Conservation (phyloP, 2,113 vertebrate species). For the Muntiacus muntjak region DNA sequence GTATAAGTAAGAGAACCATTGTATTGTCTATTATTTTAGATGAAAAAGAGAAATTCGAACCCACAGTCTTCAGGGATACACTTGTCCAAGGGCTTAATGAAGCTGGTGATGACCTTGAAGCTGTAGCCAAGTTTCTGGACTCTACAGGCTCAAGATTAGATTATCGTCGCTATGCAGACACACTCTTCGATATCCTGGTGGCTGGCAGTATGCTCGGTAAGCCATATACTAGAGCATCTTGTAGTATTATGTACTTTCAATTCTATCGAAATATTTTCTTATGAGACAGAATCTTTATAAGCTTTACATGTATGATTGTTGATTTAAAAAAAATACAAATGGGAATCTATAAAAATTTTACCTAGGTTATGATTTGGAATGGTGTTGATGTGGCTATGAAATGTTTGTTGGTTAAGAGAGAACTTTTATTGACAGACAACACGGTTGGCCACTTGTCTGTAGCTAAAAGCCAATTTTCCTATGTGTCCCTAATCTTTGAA, state of each 20-base stretch:
- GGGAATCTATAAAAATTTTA: background rate
- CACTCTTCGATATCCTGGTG: constrained; percentile 94
- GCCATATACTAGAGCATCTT: background rate
- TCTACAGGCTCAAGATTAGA: constrained; percentile 89
- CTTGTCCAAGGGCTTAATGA: constrained; percentile 94
- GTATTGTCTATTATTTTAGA: constrained; percentile 77
- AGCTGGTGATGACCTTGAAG: constrained; percentile 90
- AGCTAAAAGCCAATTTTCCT: background rate
- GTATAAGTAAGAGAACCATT: background rate
- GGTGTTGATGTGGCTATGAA: background rate
- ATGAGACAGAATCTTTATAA: background rate
- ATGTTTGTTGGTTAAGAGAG: background rate
- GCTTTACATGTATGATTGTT: background rate
- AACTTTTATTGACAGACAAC: background rate
- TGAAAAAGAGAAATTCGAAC: constrained; percentile 99
- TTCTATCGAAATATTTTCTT: background rate
- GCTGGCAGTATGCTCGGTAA: constrained; percentile 96
- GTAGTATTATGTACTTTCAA: background rate
- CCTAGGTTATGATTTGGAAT: background rate
- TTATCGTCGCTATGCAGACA: constrained; percentile 96
- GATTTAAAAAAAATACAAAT: background rate
- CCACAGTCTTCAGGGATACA: constrained; percentile 93
- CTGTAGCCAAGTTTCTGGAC: constrained; percentile 93
- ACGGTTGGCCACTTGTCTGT: background rate
- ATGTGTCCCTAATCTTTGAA: background rate